These are phyloP conservation scores for Stenurella melanura DNA, from an alignment of 2,888 invertebrate species.

Conservation along the genomic window DNA sequence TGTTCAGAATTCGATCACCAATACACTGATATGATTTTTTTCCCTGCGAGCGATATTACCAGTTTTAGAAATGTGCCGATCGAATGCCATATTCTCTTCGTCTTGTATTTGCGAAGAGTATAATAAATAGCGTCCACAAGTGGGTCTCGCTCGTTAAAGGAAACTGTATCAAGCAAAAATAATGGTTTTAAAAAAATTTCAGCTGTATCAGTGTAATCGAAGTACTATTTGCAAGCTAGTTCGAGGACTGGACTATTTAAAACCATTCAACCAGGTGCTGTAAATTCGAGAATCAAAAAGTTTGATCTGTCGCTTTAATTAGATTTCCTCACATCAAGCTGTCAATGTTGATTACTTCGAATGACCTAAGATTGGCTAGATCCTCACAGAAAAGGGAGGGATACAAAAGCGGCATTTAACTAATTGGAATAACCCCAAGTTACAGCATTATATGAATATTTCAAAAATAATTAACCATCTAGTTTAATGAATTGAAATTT, in stretches of 20 bases:
- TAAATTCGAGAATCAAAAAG: background rate
- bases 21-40: no score
- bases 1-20: no score
- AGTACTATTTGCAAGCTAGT: no score
- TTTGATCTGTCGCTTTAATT: constrained; percentile 5
- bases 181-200: no score
- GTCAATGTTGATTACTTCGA: background rate
- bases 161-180: no score
- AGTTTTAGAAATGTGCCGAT: no score
- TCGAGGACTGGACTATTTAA: background rate
- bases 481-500: constrained; percentile 10
- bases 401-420: background rate
- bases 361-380: background rate
- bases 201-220: no score
- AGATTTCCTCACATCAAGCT: constrained; percentile 5
- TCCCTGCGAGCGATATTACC: no score
- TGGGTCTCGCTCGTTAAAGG: no score
- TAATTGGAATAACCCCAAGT: constrained; percentile 20
- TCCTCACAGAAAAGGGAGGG: background rate
- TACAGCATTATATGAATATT: constrained; percentile 15
- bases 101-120: no score
- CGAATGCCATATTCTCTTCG: no score
- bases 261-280: background rate
- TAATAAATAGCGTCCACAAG: no score
- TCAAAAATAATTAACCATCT: constrained; percentile 11